These are phyloP conservation scores for Colinus virginianus DNA, from an alignment of 2,113 vertebrate species.

Conservation along the genomic window DNA sequence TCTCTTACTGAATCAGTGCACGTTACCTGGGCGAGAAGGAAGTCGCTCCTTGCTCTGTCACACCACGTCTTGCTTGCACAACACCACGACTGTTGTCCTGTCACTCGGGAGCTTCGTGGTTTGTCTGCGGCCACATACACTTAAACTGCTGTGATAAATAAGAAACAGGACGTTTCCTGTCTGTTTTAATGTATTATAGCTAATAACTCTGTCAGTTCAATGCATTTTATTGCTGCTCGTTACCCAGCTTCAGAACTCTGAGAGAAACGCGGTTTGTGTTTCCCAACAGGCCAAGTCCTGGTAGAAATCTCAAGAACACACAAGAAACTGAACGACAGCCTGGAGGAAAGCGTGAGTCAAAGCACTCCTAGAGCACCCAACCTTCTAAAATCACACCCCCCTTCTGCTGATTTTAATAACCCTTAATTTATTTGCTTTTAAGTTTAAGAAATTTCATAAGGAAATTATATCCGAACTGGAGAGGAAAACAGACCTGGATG, in stretches of 20 bases:
- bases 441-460: constrained; percentile 94
- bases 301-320: constrained; percentile 92
- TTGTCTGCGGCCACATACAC: not conserved
- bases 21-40: not conserved
- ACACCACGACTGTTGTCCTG: not conserved
- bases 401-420: constrained; percentile 3
- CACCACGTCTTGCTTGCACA: not conserved
- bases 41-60: constrained; percentile 31
- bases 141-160: not conserved
- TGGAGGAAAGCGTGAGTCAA: constrained; percentile 92
- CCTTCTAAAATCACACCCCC: not conserved
- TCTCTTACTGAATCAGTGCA: not conserved
- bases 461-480: constrained; percentile 94
- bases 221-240: not conserved
- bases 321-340: constrained; percentile 88
- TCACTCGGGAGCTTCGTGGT: not conserved
- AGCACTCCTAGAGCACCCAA: not conserved
- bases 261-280: not conserved
- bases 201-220: not conserved
- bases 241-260: not conserved
- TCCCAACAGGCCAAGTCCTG: constrained; percentile 87
- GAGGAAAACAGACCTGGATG: constrained; percentile 95
- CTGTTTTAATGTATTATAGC: not conserved
- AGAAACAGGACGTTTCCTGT: not conserved
- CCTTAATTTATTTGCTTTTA: constrained; percentile 43